A percentile compares a stretch with the other conserved stretches of the same genome.
Evolutionary conservation across 2,113 vertebrate genomes (phyloP).

Genomic region (Oriolus oriolus): DNA sequence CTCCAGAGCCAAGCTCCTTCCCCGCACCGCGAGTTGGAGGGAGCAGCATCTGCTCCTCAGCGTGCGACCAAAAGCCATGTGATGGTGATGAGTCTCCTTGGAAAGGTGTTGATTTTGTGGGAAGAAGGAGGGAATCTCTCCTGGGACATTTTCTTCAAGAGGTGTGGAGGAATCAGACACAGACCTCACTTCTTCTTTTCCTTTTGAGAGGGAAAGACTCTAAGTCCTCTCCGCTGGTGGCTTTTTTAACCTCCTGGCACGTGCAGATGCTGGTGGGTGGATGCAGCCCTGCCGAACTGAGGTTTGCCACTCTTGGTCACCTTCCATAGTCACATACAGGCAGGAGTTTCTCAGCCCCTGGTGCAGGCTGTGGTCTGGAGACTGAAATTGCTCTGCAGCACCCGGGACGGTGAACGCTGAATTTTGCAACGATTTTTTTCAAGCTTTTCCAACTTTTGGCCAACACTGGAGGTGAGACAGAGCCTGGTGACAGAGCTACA

Average conservation of each 20-base stretch:
- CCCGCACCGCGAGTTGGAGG: background rate
- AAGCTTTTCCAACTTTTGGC: background rate
- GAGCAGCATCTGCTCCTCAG: slow-evolving; percentile 18
- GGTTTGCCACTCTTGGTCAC: background rate
- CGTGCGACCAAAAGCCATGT: background rate
- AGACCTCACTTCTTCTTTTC: background rate
- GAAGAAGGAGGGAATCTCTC: background rate
- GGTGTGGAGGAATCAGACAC: background rate
- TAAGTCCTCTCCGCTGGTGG: fast-evolving
- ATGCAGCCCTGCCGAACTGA: background rate
- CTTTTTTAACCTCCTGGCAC: background rate
- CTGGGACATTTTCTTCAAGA: background rate
- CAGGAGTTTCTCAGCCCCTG: background rate
- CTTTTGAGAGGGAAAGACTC: background rate
- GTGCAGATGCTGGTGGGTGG: background rate
- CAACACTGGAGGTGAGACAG: fast-evolving
- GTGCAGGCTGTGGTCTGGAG: background rate
- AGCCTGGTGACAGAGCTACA: background rate
- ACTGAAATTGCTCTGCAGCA: background rate
- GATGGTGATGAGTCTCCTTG: background rate
- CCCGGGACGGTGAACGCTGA: background rate
- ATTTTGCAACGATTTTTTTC: background rate
- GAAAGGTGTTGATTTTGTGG: background rate
- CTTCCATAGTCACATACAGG: background rate
- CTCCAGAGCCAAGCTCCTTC: background rate